Percentiles rank a stretch among this genome's conserved stretches.
These are phyloP conservation scores for Oncorhynchus tshawytscha DNA, from an alignment of 2,113 vertebrate genomes.

Conservation along the genomic window DNA sequence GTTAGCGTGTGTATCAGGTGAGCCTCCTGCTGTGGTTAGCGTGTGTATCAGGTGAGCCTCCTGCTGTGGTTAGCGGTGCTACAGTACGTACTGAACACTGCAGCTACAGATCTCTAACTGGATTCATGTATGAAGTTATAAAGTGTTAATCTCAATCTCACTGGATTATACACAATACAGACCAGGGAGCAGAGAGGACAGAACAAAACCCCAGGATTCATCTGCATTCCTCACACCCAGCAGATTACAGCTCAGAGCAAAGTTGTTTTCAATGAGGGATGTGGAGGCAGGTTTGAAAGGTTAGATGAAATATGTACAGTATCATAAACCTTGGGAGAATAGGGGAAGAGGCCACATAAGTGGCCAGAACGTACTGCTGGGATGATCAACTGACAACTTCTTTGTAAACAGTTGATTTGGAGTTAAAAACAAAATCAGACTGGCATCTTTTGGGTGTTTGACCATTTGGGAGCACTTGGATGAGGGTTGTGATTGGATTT, in stretches of 20 bases:
- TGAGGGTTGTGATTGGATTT: too few species aligned
- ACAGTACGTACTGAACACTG: conserved; percentile 17
- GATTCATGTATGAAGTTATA: conserved; percentile 20
- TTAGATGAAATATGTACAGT: conserved; percentile 24
- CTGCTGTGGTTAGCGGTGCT: too few species aligned
- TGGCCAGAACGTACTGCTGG: too few species aligned
- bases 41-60: too few species aligned
- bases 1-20: too few species aligned
- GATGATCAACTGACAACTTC: neutral
- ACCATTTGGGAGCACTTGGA: too few species aligned
- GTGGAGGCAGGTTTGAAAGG: conserved; percentile 28
- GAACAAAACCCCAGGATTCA: neutral
- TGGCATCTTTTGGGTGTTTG: too few species aligned
- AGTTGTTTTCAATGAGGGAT: conserved; percentile 1
- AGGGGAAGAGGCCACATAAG: conserved; percentile 1
- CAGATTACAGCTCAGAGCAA: conserved; percentile 50
- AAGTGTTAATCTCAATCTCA: conserved; percentile 33
- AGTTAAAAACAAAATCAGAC: too few species aligned
- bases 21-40: too few species aligned
- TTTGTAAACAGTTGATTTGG: too few species aligned
- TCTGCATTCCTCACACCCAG: conserved; percentile 27
- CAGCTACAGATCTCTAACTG: conserved; percentile 10
- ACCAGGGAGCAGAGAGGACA: neutral
- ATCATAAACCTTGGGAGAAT: conserved; percentile 36
- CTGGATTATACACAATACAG: conserved; percentile 44